Conservation (phyloP, 1,140 invertebrate species). For the Drosophila sproati region DNA sequence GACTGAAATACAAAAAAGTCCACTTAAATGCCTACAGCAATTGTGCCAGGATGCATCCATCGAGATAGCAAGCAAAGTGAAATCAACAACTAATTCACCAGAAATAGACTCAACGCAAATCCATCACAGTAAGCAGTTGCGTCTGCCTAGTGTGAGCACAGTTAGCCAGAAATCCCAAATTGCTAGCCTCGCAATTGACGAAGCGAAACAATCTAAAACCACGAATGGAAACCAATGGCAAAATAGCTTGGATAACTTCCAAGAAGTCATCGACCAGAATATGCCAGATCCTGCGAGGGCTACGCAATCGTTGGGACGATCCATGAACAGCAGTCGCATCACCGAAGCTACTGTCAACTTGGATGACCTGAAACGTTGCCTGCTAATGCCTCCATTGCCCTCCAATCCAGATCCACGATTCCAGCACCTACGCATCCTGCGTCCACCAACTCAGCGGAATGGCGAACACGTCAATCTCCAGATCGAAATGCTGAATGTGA, state of each 20-base stretch:
- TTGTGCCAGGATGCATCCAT: too few relatives aligned
- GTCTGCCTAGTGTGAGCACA: neutral
- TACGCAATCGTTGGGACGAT: slow-evolving; percentile 1
- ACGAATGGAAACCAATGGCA: slow-evolving; percentile 17
- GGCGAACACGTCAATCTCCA: slow-evolving; percentile 15
- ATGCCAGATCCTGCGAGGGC: slow-evolving; percentile 38
- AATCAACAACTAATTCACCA: too few relatives aligned
- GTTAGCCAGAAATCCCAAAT: neutral
- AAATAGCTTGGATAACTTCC: slow-evolving; percentile 33
- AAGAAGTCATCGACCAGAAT: slow-evolving; percentile 30
- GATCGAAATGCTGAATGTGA: slow-evolving; percentile 31
- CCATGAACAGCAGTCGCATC: slow-evolving; percentile 7
- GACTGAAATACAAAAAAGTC: too few relatives aligned
- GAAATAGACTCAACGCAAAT: neutral
- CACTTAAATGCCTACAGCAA: too few relatives aligned
- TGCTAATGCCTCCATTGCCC: slow-evolving; percentile 28
- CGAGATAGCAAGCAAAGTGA: too few relatives aligned
- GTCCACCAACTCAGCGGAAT: slow-evolving; percentile 21
- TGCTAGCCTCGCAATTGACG: too few relatives aligned
- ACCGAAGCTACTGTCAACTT: neutral
- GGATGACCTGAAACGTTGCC: slow-evolving; percentile 11
- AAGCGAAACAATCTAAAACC: neutral
- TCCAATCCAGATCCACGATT: slow-evolving; percentile 24
- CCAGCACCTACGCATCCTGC: slow-evolving; percentile 44
- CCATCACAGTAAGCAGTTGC: neutral